Percentiles rank a stretch among this genome's conserved stretches.
Conservation (phyloP, 2,113 vertebrate species). For the Pheucticus melanocephalus region DNA sequence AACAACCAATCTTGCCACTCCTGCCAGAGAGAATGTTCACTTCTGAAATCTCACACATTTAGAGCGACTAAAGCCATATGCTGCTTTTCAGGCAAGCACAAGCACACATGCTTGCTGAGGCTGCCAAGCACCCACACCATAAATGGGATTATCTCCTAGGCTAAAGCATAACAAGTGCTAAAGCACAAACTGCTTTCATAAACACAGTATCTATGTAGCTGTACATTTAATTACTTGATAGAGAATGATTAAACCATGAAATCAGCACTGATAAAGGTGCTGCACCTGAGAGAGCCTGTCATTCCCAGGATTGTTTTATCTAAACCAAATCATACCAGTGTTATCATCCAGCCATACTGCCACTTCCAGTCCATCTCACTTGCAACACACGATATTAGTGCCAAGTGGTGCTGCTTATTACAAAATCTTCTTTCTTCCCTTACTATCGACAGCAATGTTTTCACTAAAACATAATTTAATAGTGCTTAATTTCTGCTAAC, state of each 20-base stretch:
- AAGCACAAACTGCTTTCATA: neutral
- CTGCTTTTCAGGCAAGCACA: neutral
- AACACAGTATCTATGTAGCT: neutral
- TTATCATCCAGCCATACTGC: neutral
- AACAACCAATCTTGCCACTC: neutral
- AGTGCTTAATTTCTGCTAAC: neutral
- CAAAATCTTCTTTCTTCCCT: neutral
- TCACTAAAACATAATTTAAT: neutral
- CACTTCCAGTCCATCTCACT: neutral
- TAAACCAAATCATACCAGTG: neutral
- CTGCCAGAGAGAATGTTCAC: neutral
- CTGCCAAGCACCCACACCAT: neutral
- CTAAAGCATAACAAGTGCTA: neutral
- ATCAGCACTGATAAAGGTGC: neutral
- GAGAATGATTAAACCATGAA: neutral
- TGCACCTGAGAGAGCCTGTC: neutral
- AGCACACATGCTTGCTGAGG: neutral
- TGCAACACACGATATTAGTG: neutral
- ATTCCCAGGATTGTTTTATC: neutral
- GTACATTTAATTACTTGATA: neutral
- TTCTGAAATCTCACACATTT: neutral
- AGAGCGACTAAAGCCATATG: neutral
- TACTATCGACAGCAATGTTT: neutral
- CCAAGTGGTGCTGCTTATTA: neutral
- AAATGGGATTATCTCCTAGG: neutral